phyloP scores from a whole-genome alignment of 2,888 invertebrate genomes.

The Pycnomerus fuliginosus region DNA sequence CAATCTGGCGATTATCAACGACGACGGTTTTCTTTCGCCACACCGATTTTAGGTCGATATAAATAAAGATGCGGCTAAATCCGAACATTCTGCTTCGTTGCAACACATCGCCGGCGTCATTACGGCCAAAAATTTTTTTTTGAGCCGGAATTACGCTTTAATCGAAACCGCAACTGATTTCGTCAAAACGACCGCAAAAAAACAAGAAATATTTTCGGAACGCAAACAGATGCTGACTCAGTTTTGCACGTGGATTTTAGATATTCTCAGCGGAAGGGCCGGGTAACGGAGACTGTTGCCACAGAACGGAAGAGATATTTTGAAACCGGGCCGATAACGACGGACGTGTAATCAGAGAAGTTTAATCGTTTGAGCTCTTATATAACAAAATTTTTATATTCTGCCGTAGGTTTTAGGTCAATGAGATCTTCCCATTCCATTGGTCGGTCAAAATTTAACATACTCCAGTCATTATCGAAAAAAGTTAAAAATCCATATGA shows the following conservation, averaged over 20 bases:
- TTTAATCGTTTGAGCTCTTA: constrained; percentile 10
- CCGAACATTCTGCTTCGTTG: constrained; percentile 5
- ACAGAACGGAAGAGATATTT: constrained; percentile 21
- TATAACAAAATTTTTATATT: no score
- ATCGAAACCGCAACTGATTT: neutral
- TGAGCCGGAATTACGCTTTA: constrained; percentile 10
- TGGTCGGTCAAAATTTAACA: no score
- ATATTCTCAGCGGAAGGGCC: neutral
- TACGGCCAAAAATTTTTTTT: constrained; percentile 7
- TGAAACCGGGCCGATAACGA: constrained; percentile 11
- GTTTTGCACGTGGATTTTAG: neutral
- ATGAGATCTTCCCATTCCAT: no score
- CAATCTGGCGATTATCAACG: constrained; percentile 5
- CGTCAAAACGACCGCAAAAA: neutral
- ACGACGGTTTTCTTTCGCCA: no score
- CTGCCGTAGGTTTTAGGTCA: no score
- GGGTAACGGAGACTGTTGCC: constrained; percentile 5
- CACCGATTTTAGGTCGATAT: constrained; percentile 13
- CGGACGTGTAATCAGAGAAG: constrained; percentile 2
- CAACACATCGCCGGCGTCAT: constrained; percentile 2
- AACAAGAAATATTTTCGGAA: constrained; percentile 1
- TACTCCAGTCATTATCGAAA: neutral
- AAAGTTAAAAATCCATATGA: no score
- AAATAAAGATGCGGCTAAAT: constrained; percentile 13
- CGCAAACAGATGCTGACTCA: neutral